These are phyloP conservation scores for Acropternis orthonyx DNA, from an alignment of 2,797 vertebrate species.

Conservation along the genomic window DNA sequence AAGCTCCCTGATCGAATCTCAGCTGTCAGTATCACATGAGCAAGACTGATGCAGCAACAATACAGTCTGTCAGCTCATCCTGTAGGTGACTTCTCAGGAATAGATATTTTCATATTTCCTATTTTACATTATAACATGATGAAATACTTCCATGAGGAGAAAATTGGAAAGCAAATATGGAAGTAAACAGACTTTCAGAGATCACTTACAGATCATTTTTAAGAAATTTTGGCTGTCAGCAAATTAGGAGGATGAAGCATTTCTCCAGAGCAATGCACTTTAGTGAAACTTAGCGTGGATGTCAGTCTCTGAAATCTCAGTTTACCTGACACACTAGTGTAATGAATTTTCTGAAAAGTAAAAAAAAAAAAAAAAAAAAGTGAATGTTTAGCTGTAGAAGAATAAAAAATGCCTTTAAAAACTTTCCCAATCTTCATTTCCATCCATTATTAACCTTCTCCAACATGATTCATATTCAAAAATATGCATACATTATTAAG, in stretches of 20 bases:
- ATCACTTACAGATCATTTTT: neutral
- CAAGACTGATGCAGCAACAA: neutral
- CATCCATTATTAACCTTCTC: constrained; percentile 22
- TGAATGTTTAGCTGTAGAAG: constrained; percentile 15
- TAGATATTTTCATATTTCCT: neutral
- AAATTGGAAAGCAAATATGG: rapidly evolving
- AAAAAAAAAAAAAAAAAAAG: neutral
- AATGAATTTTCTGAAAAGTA: constrained; percentile 58
- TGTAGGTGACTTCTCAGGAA: neutral
- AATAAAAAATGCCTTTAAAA: constrained; percentile 30
- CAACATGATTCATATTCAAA: constrained; percentile 29
- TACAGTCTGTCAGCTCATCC: neutral
- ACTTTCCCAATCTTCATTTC: constrained; percentile 40
- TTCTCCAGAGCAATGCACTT: constrained; percentile 16
- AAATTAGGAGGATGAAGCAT: neutral
- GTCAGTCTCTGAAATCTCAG: constrained; percentile 31
- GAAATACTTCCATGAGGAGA: neutral
- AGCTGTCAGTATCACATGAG: neutral
- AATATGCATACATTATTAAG: constrained; percentile 21
- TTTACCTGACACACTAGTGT: constrained; percentile 40
- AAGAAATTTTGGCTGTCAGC: neutral
- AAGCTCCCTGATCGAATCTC: neutral
- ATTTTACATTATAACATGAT: neutral
- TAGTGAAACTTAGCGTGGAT: constrained; percentile 7
- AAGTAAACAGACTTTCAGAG: neutral